Percentiles rank a stretch among this genome's conserved stretches.
Conservation (phyloP, 2,888 invertebrate genomes). For the Anodontia alba region DNA sequence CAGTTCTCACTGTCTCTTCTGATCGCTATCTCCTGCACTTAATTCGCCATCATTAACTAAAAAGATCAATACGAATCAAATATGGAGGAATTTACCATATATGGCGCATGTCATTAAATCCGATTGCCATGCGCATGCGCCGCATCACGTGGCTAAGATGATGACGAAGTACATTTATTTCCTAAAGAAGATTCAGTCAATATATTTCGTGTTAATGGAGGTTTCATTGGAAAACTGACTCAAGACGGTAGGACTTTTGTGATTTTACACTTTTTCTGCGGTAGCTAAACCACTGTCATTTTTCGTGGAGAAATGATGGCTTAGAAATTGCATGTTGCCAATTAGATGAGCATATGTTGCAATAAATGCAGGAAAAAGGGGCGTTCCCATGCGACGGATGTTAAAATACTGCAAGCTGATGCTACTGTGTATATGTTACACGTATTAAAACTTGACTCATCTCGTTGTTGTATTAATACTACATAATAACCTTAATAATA, state of each 20-base stretch:
- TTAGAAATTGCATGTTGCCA: not conserved
- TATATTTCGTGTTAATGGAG: constrained; percentile 2
- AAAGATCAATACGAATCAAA: constrained; percentile 5
- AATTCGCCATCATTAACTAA: not conserved
- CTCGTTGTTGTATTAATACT: no score
- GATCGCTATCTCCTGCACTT: not conserved
- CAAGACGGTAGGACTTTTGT: not conserved
- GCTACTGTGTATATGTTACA: not conserved
- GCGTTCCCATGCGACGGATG: not conserved
- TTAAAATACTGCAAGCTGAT: not conserved
- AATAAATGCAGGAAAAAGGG: not conserved
- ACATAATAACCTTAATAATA: no score
- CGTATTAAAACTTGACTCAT: not conserved
- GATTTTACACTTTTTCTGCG: not conserved
- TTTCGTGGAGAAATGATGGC: not conserved
- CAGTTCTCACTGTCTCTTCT: no score
- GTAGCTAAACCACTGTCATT: not conserved
- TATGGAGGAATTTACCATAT: constrained; percentile 55
- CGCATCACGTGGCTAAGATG: constrained; percentile 37
- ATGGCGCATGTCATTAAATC: constrained; percentile 28
- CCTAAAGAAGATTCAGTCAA: constrained; percentile 6
- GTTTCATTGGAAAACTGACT: not conserved
- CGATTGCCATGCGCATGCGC: constrained; percentile 42
- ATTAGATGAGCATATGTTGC: not conserved
- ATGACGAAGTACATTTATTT: constrained; percentile 17